Evolutionary conservation across 1,140 invertebrate genomes (phyloP).

Genomic region (Bombyx mandarina): DNA sequence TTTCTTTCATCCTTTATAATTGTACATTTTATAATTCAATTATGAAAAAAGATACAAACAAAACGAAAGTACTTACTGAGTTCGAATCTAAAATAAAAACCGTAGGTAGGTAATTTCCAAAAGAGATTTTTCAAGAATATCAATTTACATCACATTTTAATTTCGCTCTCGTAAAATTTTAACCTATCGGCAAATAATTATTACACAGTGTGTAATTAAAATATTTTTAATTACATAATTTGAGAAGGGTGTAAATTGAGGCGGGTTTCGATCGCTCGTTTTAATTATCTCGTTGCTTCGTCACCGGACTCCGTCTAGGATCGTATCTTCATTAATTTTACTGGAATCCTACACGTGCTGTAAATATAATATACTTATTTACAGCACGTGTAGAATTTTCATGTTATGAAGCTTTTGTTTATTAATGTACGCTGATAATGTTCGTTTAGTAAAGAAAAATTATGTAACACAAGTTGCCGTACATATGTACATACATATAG

Average conservation of each 20-base stretch:
- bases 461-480: too few species aligned
- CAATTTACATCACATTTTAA: background rate
- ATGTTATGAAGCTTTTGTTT: too few species aligned
- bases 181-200: background rate
- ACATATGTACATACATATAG: too few species aligned
- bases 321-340: slow-evolving; percentile 38
- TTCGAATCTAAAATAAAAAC: background rate
- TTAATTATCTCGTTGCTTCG: slow-evolving; percentile 32
- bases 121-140: background rate
- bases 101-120: background rate
- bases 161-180: background rate
- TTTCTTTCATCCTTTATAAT: too few species aligned
- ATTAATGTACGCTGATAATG: too few species aligned
- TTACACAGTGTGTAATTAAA: slow-evolving; percentile 24
- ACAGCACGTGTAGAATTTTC: too few species aligned
- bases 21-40: too few species aligned
- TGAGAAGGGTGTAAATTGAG: slow-evolving; percentile 23
- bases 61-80: too few species aligned
- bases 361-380: too few species aligned
- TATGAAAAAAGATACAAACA: too few species aligned
- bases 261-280: slow-evolving; percentile 35
- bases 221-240: slow-evolving; percentile 51
- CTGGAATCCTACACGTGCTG: slow-evolving; percentile 28
- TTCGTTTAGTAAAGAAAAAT: too few species aligned
- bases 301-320: background rate